Evolutionary conservation across 2,113 vertebrate species (phyloP), one percentile per base, ranked within the genome.

Genomic region (Rhinichthys klamathensis): DNA sequence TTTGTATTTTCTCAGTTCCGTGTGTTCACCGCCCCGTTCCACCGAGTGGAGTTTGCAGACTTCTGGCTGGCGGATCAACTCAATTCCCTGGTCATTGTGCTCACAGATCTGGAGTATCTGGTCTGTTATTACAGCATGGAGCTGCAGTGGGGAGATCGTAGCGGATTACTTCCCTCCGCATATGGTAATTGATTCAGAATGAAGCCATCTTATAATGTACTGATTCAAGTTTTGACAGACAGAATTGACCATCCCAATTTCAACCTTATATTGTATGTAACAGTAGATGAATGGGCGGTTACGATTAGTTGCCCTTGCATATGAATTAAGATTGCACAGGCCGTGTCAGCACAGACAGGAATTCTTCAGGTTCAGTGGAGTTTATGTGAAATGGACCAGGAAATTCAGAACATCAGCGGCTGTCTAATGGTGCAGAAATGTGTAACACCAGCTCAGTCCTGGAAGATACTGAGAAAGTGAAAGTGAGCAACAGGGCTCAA

Each of bases 31-130:
- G 97, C 98, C 78, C 98, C 98, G 12, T 99, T 99, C 93, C 98
- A 99, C 93, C 97, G 98, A 11, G 98, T 99, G 89, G 98, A 97
- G 92, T 99, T 99, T 3, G 98, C 98, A 89, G 98, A 99, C 94
- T 99, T 99, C 96, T 99, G 98, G 98, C 93, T 99, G 93, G 98
- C 98, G 4, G 98, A 99, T 94, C 98, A 99, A 91, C 96, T 99
- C 88, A 99, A 99, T 94, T 99, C 98, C 87, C 94, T 99, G 93
- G 96, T 97, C 3, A 89, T 98, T 83, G 96, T 98, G 87, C 94
- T 99, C 85, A 97, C 98, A 96, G 98, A 99, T 92, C 93, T 99
- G 95, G 98, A 99, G 94, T 99, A 98, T 93, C 97, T 99, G 94
- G 95, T 98, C 94, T 99, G 98, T 93, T 99, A 97, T 95, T 99